These are phyloP conservation scores for Oxystoma pomonae DNA, from an alignment of 2,888 invertebrate genomes.

Conservation along the genomic window DNA sequence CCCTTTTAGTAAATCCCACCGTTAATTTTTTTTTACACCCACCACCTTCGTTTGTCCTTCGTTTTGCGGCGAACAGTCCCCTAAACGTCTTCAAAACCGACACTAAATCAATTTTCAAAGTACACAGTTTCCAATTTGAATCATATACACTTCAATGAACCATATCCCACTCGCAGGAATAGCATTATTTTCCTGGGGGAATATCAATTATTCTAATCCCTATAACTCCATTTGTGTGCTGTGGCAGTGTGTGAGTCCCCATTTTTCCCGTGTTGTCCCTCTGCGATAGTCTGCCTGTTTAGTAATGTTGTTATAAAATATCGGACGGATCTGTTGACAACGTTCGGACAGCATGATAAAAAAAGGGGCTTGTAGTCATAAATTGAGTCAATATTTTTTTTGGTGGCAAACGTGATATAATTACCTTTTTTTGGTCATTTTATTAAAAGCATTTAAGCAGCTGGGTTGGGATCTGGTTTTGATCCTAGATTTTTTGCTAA, in stretches of 20 bases:
- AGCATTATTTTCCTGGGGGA: slow-evolving; percentile 17
- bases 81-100: neutral
- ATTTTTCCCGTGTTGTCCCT: neutral
- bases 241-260: neutral
- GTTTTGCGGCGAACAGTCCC: neutral
- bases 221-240: slow-evolving; percentile 19
- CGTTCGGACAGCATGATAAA: neutral
- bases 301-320: neutral
- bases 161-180: slow-evolving; percentile 13
- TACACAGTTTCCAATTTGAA: neutral
- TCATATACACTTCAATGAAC: neutral
- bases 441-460: no score
- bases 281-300: neutral
- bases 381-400: neutral
- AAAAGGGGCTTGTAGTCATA: neutral
- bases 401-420: no score
- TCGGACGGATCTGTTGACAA: neutral
- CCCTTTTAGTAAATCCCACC: no score
- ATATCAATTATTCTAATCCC: slow-evolving; percentile 23
- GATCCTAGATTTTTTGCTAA: no score
- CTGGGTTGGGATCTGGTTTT: no score
- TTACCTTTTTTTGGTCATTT: no score
- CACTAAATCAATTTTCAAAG: neutral
- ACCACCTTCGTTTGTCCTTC: neutral
- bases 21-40: neutral